A percentile compares a stretch with the other conserved stretches of the same genome.
These are phyloP conservation scores for Gnathonemus echidnorhynchus DNA, from an alignment of 2,113 vertebrate genomes.

Conservation along the genomic window DNA sequence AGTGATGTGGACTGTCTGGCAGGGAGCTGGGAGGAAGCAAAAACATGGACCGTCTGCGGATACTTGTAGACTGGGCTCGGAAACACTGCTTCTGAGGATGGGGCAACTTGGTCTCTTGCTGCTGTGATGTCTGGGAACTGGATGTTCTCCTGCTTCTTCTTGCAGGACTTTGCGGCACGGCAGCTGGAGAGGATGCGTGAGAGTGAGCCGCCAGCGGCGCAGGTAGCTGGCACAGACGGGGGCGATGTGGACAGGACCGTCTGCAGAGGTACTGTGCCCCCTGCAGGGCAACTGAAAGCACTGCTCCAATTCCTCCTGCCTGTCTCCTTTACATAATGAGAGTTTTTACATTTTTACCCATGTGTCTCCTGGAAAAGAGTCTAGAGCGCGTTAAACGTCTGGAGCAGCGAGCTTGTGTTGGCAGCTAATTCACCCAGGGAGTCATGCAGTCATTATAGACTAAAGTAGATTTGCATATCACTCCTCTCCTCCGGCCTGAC, in stretches of 20 bases:
- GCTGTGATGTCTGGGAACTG: not conserved
- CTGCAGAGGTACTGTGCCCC: not conserved
- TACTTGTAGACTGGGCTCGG: not conserved
- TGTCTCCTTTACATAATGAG: not conserved
- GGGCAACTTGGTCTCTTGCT: not conserved
- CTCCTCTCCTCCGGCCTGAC: not conserved
- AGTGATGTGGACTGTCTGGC: too few species aligned
- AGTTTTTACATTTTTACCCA: not conserved
- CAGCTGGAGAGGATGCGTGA: not conserved
- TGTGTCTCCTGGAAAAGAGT: not conserved
- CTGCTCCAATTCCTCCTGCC: not conserved
- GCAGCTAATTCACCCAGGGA: not conserved
- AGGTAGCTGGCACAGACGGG: not conserved
- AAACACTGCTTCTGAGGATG: not conserved
- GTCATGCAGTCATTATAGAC: not conserved
- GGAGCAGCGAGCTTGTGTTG: not conserved
- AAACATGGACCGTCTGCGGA: not conserved
- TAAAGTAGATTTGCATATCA: not conserved
- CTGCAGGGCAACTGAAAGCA: not conserved
- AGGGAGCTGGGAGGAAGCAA: not conserved
- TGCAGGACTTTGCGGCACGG: not conserved
- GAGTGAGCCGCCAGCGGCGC: not conserved
- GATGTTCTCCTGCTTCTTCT: not conserved
- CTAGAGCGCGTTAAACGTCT: not conserved
- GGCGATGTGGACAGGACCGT: not conserved